These are phyloP conservation scores for Ctenopoma kingsleyae DNA, from an alignment of 2,797 vertebrate genomes.

Conservation along the genomic window DNA sequence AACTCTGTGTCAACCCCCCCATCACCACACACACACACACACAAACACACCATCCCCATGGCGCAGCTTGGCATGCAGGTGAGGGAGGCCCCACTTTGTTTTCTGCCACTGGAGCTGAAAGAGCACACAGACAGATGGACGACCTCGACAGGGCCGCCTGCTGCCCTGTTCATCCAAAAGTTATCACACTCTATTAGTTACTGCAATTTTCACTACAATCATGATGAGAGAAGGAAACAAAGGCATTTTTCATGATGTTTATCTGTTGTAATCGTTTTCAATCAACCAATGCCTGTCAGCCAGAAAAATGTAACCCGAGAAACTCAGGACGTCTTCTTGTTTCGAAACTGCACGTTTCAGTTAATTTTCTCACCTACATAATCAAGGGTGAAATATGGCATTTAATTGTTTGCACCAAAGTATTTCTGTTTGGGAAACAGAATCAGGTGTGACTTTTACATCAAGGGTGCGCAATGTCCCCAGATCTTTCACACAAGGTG, in stretches of 20 bases:
- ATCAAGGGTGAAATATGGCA: not conserved
- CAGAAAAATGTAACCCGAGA: slow-evolving; percentile 18
- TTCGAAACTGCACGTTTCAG: slow-evolving; percentile 19
- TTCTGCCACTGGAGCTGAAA: slow-evolving; percentile 71
- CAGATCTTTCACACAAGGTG: not conserved
- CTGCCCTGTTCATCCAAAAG: slow-evolving; percentile 25
- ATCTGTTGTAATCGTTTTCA: slow-evolving; percentile 30
- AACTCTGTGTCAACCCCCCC: slow-evolving; percentile 61
- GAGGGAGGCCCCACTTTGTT: slow-evolving; percentile 75
- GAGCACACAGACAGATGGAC: slow-evolving; percentile 69
- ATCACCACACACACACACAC: not conserved
- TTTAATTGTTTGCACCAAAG: not conserved
- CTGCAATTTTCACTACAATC: slow-evolving; percentile 42
- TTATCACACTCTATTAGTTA: slow-evolving; percentile 61
- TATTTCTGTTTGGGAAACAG: not conserved
- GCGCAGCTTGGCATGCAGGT: slow-evolving; percentile 71
- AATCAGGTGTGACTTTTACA: not conserved
- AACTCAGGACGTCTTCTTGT: slow-evolving; percentile 1
- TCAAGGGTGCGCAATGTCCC: not conserved
- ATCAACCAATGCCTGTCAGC: slow-evolving; percentile 28
- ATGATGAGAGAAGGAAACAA: slow-evolving; percentile 7
- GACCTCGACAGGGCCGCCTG: slow-evolving; percentile 42
- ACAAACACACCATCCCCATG: slow-evolving; percentile 22
- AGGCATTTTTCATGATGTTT: slow-evolving; percentile 18
- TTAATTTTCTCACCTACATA: not conserved